Percentiles rank a stretch among this genome's conserved stretches.
These are phyloP conservation scores for Ischnus inquisitorius DNA, from an alignment of 2,888 invertebrate genomes.

Conservation along the genomic window DNA sequence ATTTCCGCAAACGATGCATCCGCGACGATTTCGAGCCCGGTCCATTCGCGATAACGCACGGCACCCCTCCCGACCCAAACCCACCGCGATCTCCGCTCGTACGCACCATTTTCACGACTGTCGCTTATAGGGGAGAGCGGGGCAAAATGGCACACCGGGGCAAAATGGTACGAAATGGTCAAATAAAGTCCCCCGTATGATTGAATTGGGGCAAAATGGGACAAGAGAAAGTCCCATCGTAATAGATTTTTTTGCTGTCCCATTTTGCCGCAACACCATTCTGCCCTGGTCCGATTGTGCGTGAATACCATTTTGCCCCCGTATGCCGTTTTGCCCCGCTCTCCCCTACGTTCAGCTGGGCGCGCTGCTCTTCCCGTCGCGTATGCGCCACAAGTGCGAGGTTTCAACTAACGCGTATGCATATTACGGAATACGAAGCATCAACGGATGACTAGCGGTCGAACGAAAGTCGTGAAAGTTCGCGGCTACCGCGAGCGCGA, in stretches of 20 bases:
- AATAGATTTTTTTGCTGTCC: too few species aligned
- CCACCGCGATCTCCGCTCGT: not conserved
- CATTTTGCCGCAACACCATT: too few species aligned
- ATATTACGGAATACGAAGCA: conserved; percentile 29
- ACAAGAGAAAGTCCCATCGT: too few species aligned
- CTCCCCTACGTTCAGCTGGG: not conserved
- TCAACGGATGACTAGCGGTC: conserved; percentile 28
- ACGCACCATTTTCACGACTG: conserved; percentile 53
- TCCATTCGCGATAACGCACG: conserved; percentile 67
- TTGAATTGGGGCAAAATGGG: too few species aligned
- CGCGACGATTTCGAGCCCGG: conserved; percentile 39
- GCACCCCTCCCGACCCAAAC: too few species aligned
- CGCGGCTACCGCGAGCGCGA: conserved; percentile 55
- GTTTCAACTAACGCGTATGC: conserved; percentile 5
- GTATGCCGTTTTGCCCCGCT: too few species aligned
- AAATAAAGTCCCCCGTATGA: too few species aligned
- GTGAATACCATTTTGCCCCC: too few species aligned
- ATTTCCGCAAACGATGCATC: conserved; percentile 58
- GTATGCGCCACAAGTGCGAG: not conserved
- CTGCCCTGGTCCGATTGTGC: too few species aligned
- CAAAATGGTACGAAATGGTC: too few species aligned
- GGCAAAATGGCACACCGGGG: too few species aligned
- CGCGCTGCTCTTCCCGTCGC: not conserved
- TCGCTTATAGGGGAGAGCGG: too few species aligned
- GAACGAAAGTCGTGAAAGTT: conserved; percentile 82